Evolutionary conservation across 2,797 vertebrate species (phyloP), one percentile per base, ranked within the genome.

Genomic region (Perodicticus potto): DNA sequence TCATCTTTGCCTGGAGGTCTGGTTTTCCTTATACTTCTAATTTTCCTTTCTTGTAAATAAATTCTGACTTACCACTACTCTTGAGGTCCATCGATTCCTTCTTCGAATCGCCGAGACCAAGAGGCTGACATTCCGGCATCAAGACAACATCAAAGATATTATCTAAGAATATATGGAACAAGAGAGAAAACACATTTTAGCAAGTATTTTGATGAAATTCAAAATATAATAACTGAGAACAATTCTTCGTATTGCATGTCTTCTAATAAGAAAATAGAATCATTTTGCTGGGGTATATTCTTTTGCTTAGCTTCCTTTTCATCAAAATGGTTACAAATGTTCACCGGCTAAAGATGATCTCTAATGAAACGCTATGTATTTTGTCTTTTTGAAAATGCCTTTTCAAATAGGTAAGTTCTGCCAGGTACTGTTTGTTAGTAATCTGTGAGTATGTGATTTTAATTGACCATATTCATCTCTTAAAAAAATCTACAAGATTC

Each of bases 141-240:
- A 49, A 73, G 53, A 77, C 6, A 80, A 92, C 57, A 90, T 72
- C n/a, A 67, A 96, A 87, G 53, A 43, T 65, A 80, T 81, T 72
- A 72, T 88, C 23, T 88, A 65, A 20, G 11, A 53, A 67, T 7
- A 65, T 81, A 81, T 0, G n/a, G 67, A 92, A 45, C 2, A 81
- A 81, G 55, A 76, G 55, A 90, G 70, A 92, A 83, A 92, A 59
- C 13, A 74, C 76, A 90, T 74, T 83, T 85, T 14, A 55, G 49
- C 17, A 85, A 95, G 27, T 72, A 84, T 67, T 84, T 85, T 89
- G 43, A 83, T 74, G 25, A 91, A 88, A 89, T 53, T 88, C 1
- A 77, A 77, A 94, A 59, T 43, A 67, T 12, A 73, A n/a, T 43
- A 90, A 40, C 29, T n/a, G 34, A 57, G 27, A 25, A 84, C 0